phyloP scores from a whole-genome alignment of 2,113 vertebrate genomes.

The Chaenogobius annularis region DNA sequence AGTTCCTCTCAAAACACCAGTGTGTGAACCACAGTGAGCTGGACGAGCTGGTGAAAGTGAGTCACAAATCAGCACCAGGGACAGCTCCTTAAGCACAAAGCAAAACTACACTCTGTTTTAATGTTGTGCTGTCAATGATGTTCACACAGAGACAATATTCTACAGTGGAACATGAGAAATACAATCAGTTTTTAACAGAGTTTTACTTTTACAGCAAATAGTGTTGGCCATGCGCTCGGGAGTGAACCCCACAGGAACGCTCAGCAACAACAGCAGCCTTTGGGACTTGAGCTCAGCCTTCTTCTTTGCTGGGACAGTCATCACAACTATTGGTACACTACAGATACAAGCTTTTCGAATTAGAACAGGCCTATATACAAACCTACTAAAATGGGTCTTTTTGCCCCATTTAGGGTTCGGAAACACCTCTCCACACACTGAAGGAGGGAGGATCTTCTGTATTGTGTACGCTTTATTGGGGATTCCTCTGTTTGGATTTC shows the following conservation, averaged over 20 bases:
- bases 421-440: constrained; percentile 92
- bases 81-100: constrained; percentile 41
- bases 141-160: background rate
- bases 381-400: too few relatives aligned
- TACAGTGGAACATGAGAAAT: background rate
- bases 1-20: constrained; percentile 86
- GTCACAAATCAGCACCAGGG: constrained; percentile 57
- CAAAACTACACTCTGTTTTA: background rate
- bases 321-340: constrained; percentile 93
- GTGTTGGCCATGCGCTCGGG: constrained; percentile 93
- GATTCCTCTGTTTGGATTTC: constrained; percentile 94
- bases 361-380: background rate
- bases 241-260: constrained; percentile 89
- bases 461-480: constrained; percentile 94
- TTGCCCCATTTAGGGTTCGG: constrained; percentile 84
- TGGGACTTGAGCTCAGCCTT: constrained; percentile 98
- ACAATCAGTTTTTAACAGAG: background rate
- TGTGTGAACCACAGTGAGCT: constrained; percentile 92
- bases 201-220: constrained; percentile 81
- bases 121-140: background rate
- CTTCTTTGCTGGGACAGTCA: constrained; percentile 97
- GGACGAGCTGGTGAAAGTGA: constrained; percentile 93
- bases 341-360: background rate
- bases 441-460: constrained; percentile 94
- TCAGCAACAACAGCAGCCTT: constrained; percentile 90